phyloP scores from a whole-genome alignment of 2,888 invertebrate species.

The Agrotis ipsilon region DNA sequence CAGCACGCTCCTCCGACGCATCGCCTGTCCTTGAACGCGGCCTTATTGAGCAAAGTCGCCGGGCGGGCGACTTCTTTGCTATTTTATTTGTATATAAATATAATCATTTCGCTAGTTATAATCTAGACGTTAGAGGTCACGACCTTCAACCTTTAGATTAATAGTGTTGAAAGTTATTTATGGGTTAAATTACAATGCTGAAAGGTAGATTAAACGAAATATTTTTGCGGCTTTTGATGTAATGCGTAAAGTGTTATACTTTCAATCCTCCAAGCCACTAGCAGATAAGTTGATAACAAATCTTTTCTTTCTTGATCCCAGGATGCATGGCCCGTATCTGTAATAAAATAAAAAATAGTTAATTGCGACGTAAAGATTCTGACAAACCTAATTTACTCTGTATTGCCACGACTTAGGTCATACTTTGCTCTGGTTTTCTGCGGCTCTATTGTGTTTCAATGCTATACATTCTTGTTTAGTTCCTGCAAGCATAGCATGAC shows the following conservation, averaged over 20 bases:
- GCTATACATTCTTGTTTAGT: too few species aligned
- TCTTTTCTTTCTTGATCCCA: conserved; percentile 31
- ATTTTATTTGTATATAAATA: neutral
- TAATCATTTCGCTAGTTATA: conserved; percentile 26
- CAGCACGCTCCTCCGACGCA: too few species aligned
- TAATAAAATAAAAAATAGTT: neutral
- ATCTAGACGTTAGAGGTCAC: conserved; percentile 4
- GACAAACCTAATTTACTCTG: neutral
- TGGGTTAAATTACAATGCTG: conserved; percentile 15
- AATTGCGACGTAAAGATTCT: neutral
- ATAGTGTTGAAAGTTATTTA: conserved; percentile 41
- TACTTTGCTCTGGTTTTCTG: too few species aligned
- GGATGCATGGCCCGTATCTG: conserved; percentile 64
- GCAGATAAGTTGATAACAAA: neutral
- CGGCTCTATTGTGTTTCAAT: too few species aligned
- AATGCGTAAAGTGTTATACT: neutral
- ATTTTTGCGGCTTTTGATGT: conserved; percentile 6
- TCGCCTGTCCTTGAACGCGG: too few species aligned
- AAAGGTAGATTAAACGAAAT: conserved; percentile 5
- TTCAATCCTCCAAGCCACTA: neutral
- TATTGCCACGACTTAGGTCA: neutral
- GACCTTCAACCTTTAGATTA: conserved; percentile 34
- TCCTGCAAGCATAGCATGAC: too few species aligned
- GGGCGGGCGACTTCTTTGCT: conserved; percentile 4
- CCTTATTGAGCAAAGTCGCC: neutral